These are phyloP conservation scores for Tolmerus cingulatus DNA, from an alignment of 2,888 invertebrate species.

Conservation along the genomic window DNA sequence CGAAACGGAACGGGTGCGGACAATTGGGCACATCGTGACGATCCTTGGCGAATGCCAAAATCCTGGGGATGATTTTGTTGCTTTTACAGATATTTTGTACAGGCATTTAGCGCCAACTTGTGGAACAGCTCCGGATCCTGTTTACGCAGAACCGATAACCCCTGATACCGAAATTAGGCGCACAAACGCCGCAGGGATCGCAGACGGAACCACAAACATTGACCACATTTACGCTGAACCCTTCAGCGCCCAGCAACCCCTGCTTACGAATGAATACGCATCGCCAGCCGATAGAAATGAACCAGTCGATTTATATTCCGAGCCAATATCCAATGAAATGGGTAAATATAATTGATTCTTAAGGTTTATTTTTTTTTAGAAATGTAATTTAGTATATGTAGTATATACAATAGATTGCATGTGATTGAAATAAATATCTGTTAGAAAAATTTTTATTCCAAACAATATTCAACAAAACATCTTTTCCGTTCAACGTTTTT, in stretches of 20 bases:
- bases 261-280: slow-evolving; percentile 57
- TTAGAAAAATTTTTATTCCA: not conserved
- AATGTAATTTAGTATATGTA: not conserved
- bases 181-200: not conserved
- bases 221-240: slow-evolving; percentile 60
- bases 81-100: slow-evolving; percentile 56
- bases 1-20: slow-evolving; percentile 55
- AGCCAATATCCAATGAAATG: slow-evolving; percentile 56
- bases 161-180: not conserved
- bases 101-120: slow-evolving; percentile 53
- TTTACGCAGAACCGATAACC: slow-evolving; percentile 54
- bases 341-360: slow-evolving; percentile 52
- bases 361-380: not conserved
- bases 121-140: slow-evolving; percentile 51
- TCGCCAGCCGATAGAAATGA: slow-evolving; percentile 56
- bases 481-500: not conserved
- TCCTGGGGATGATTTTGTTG: slow-evolving; percentile 55
- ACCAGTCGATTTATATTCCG: slow-evolving; percentile 55
- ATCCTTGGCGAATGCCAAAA: slow-evolving; percentile 53
- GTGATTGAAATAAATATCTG: not conserved
- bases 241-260: slow-evolving; percentile 55
- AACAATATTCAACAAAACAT: not conserved
- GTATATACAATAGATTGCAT: not conserved
- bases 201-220: slow-evolving; percentile 42
- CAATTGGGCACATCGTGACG: slow-evolving; percentile 55